Evolutionary conservation across 2,113 vertebrate genomes (phyloP).

Genomic region (Spea bombifrons): DNA sequence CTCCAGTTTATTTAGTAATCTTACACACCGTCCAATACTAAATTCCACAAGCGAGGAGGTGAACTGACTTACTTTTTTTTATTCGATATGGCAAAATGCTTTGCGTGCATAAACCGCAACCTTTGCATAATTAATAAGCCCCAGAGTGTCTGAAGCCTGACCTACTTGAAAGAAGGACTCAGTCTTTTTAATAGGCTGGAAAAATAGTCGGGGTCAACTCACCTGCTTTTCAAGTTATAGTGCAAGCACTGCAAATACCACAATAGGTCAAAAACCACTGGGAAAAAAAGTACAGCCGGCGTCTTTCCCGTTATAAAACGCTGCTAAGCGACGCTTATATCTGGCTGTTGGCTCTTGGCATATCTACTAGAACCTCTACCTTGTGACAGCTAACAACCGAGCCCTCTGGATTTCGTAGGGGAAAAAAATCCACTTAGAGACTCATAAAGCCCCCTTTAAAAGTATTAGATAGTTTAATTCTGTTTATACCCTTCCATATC

Average conservation of each 20-base stretch:
- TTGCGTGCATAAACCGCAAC: slow-evolving; percentile 28
- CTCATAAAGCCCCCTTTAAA: slow-evolving; percentile 48
- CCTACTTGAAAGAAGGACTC: slow-evolving; percentile 16
- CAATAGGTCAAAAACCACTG: slow-evolving; percentile 35
- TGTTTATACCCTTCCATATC: slow-evolving; percentile 58
- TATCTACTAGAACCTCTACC: slow-evolving; percentile 53
- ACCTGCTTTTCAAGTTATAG: slow-evolving; percentile 46
- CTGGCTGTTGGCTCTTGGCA: slow-evolving; percentile 41
- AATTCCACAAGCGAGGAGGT: no score
- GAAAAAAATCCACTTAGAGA: slow-evolving; percentile 36
- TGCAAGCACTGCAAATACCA: slow-evolving; percentile 45
- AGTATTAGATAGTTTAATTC: slow-evolving; percentile 60
- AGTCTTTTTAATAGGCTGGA: slow-evolving; percentile 14
- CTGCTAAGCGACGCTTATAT: slow-evolving; percentile 46
- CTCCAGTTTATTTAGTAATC: no score
- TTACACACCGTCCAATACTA: no score
- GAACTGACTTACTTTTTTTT: slow-evolving; percentile 5
- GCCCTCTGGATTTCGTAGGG: neutral
- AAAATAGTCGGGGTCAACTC: slow-evolving; percentile 41
- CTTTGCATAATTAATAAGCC: slow-evolving; percentile 38
- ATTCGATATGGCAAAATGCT: neutral
- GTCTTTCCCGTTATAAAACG: slow-evolving; percentile 25
- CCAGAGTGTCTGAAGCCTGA: slow-evolving; percentile 34
- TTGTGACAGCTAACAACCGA: slow-evolving; percentile 48
- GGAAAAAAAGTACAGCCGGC: slow-evolving; percentile 45